These are phyloP conservation scores for Meloe dianella DNA, from an alignment of 2,888 invertebrate species.

Conservation along the genomic window DNA sequence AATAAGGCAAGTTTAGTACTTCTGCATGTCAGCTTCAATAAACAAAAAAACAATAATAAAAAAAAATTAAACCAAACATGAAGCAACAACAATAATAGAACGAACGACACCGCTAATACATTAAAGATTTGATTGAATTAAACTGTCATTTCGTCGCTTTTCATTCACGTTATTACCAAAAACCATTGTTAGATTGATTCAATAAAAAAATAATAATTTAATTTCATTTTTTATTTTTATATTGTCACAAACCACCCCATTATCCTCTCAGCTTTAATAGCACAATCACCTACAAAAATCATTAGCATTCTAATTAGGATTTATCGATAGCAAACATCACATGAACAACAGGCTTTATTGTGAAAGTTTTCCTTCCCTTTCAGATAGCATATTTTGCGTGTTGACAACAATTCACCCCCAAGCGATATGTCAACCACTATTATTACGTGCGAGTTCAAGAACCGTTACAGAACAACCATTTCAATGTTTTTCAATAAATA, in stretches of 20 bases:
- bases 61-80: neutral
- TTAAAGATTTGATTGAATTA: conserved; percentile 1
- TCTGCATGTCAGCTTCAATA: neutral
- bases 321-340: neutral
- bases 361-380: neutral
- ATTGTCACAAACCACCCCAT: neutral
- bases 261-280: neutral
- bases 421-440: neutral
- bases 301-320: neutral
- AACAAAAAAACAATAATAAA: neutral
- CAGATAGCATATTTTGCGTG: neutral
- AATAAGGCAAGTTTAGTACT: conserved; percentile 72
- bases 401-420: neutral
- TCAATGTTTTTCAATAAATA: neutral
- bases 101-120: neutral
- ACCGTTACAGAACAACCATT: neutral
- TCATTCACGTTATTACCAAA: neutral
- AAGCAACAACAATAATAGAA: neutral
- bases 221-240: neutral
- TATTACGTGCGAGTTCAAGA: neutral
- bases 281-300: neutral
- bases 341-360: neutral
- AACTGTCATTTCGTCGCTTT: conserved; percentile 2
- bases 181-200: neutral
- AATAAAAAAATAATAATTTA: neutral